phyloP scores from a whole-genome alignment of 2,888 invertebrate genomes.

The Heliconius erato region DNA sequence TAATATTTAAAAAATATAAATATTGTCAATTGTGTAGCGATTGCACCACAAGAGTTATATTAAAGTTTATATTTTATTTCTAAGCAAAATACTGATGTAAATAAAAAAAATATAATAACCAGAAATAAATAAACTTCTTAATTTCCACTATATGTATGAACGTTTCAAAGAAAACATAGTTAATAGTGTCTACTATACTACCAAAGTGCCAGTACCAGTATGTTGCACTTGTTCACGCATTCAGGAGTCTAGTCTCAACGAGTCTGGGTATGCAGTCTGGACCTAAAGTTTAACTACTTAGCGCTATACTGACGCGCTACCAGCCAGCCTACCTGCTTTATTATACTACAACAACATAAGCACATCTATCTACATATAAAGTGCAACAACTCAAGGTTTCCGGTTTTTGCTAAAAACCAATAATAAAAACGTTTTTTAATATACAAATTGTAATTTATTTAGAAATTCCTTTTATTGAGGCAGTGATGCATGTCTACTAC shows the following conservation, averaged over 20 bases:
- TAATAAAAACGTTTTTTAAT: neutral
- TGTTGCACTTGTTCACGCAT: conserved; percentile 27
- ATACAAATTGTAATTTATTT: neutral
- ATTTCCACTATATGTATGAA: neutral
- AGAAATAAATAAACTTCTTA: neutral
- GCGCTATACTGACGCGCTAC: conserved; percentile 10
- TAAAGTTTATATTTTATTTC: neutral
- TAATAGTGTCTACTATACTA: neutral
- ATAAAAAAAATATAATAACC: neutral
- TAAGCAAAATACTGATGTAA: neutral
- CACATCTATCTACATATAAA: neutral
- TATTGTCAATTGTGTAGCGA: neutral
- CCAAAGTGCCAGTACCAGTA: neutral
- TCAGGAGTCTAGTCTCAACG: conserved; percentile 32
- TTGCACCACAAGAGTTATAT: neutral
- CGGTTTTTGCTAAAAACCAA: neutral
- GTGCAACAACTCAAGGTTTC: neutral
- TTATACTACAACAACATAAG: neutral
- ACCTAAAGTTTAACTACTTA: conserved; percentile 30
- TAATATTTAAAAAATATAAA: neutral
- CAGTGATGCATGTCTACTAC: neutral
- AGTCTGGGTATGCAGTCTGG: conserved; percentile 30
- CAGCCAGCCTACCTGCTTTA: neutral
- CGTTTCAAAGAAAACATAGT: conserved; percentile 12
- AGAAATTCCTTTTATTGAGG: neutral